Evolutionary conservation across 2,797 vertebrate genomes (phyloP).

Genomic region (Peromyscus eremicus): DNA sequence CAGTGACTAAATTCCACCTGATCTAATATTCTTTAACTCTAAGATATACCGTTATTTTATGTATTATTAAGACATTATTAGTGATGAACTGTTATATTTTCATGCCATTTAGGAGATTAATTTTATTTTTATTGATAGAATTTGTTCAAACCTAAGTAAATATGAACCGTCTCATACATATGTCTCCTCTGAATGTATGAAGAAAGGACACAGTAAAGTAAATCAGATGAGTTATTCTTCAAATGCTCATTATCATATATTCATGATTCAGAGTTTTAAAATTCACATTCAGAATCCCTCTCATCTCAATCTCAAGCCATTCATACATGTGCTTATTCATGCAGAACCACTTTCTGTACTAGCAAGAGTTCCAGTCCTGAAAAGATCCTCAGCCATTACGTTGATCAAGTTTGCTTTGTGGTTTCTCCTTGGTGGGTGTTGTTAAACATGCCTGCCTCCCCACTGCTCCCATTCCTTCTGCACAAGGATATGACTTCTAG

Average conservation of each 20-base stretch:
- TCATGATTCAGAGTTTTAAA: slow-evolving; percentile 49
- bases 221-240: slow-evolving; percentile 3
- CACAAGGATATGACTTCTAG: neutral
- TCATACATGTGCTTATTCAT: neutral
- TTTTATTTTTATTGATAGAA: slow-evolving; percentile 57
- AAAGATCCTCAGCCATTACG: neutral
- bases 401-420: neutral
- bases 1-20: neutral
- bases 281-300: slow-evolving; percentile 14
- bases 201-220: slow-evolving; percentile 35
- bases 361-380: neutral
- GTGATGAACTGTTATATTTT: neutral
- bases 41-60: slow-evolving; percentile 30
- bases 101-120: slow-evolving; percentile 21
- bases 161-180: neutral
- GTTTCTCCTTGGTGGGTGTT: neutral
- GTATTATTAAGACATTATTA: neutral
- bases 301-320: slow-evolving; percentile 16
- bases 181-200: neutral
- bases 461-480: neutral
- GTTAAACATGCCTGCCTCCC: neutral
- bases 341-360: neutral
- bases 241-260: neutral
- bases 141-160: slow-evolving; percentile 20
- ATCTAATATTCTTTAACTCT: neutral